These are phyloP conservation scores for Agrilus cyanescens DNA, from an alignment of 2,888 invertebrate species.

Conservation along the genomic window DNA sequence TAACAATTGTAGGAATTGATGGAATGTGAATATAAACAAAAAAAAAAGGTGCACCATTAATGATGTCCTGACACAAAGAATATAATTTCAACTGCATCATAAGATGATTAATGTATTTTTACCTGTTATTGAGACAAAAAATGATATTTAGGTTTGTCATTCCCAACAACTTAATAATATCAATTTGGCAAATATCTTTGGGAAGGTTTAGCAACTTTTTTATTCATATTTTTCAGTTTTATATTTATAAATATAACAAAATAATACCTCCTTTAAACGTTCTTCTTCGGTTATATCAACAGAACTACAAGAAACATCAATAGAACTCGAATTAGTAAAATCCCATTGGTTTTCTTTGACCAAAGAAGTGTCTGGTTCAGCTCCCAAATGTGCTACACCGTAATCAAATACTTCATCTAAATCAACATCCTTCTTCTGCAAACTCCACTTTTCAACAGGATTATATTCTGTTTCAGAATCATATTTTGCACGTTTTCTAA, in stretches of 20 bases:
- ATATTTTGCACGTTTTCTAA: constrained; percentile 30
- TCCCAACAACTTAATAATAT: no score
- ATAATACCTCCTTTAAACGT: constrained; percentile 7
- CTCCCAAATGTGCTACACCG: constrained; percentile 46
- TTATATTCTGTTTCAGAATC: constrained; percentile 15
- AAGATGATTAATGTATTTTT: no score
- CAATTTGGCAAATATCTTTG: no score
- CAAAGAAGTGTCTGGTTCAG: constrained; percentile 26
- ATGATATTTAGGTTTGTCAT: no score
- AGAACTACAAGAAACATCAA: constrained; percentile 22
- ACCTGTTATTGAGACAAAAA: no score
- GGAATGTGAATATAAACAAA: no score
- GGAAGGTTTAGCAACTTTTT: no score
- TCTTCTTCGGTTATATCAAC: constrained; percentile 9
- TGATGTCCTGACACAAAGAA: no score
- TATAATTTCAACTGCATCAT: no score
- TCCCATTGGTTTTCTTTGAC: constrained; percentile 23
- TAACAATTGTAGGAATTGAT: no score
- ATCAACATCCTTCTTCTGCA: constrained; percentile 30
- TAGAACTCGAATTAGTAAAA: constrained; percentile 19
- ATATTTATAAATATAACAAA: constrained; percentile 19
- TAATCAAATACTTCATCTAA: constrained; percentile 44
- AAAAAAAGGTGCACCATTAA: no score
- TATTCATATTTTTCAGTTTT: no score
- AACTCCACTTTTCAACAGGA: constrained; percentile 22